These are phyloP conservation scores for Dendrophyllia cribrosa DNA, from an alignment of 64 coral and sea anemone species.

Conservation along the genomic window DNA sequence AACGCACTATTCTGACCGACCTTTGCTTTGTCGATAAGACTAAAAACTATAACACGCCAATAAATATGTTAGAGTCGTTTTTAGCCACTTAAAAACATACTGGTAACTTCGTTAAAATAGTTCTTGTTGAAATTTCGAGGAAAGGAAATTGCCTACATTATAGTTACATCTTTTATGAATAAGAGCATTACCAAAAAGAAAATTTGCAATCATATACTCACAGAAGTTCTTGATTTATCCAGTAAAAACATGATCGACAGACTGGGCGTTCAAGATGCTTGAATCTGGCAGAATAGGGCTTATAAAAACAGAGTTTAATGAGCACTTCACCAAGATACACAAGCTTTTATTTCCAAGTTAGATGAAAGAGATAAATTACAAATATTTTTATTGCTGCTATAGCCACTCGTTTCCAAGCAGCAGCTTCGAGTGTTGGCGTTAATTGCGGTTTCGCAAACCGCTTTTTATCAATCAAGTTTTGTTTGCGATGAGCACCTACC, in stretches of 20 bases:
- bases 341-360: constrained; percentile 1
- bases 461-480: constrained; percentile 5
- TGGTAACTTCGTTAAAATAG: too few species aligned
- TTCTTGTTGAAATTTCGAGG: too few species aligned
- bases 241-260: constrained; percentile 57
- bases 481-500: not conserved
- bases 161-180: not conserved
- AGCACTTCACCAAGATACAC: not conserved
- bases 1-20: too few species aligned
- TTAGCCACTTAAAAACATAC: too few species aligned
- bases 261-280: not conserved
- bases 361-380: not conserved
- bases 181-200: not conserved
- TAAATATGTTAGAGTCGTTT: too few species aligned
- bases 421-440: not conserved
- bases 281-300: not conserved
- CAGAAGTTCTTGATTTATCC: constrained; percentile 51
- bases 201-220: not conserved
- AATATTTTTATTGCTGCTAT: constrained; percentile 21
- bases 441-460: not conserved
- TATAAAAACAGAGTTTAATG: not conserved
- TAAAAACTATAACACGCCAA: too few species aligned
- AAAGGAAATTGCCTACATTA: too few species aligned
- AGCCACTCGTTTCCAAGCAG: not conserved
- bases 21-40: too few species aligned